phyloP scores from a whole-genome alignment of 2,888 invertebrate genomes.

The Drosophila incognita region DNA sequence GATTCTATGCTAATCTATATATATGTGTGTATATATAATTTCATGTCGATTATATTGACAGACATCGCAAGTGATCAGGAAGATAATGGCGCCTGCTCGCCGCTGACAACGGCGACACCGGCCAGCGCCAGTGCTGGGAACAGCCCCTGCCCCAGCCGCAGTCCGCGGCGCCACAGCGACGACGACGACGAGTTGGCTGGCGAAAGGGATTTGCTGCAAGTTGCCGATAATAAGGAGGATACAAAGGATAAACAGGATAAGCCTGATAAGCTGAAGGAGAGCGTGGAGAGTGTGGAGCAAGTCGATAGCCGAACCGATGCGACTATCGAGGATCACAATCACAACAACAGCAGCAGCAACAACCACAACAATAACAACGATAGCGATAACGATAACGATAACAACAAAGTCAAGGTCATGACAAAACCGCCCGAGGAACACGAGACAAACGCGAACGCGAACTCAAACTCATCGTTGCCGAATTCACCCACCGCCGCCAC shows the following conservation, averaged over 20 bases:
- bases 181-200: slow-evolving; percentile 34
- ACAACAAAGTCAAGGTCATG: slow-evolving; percentile 61
- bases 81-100: slow-evolving; percentile 84
- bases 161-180: slow-evolving; percentile 57
- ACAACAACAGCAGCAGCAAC: slow-evolving; percentile 41
- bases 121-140: slow-evolving; percentile 55
- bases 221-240: neutral
- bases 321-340: slow-evolving; percentile 47
- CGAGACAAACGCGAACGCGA: slow-evolving; percentile 30
- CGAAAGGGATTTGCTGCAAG: slow-evolving; percentile 9
- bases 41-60: slow-evolving; percentile 49
- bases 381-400: slow-evolving; percentile 11
- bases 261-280: slow-evolving; percentile 1
- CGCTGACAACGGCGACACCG: slow-evolving; percentile 73
- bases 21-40: neutral
- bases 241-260: neutral
- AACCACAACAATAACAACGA: slow-evolving; percentile 19
- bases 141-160: slow-evolving; percentile 67
- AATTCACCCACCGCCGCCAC: slow-evolving; percentile 44
- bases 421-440: slow-evolving; percentile 44
- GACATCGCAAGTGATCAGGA: slow-evolving; percentile 84
- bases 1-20: neutral
- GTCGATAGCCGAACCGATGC: slow-evolving; percentile 25
- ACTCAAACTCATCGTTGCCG: slow-evolving; percentile 41
- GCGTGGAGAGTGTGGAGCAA: neutral